Evolutionary conservation across 2,888 invertebrate genomes (phyloP), one percentile per base, ranked within the genome.

Genomic region (Sipunculus nudus): DNA sequence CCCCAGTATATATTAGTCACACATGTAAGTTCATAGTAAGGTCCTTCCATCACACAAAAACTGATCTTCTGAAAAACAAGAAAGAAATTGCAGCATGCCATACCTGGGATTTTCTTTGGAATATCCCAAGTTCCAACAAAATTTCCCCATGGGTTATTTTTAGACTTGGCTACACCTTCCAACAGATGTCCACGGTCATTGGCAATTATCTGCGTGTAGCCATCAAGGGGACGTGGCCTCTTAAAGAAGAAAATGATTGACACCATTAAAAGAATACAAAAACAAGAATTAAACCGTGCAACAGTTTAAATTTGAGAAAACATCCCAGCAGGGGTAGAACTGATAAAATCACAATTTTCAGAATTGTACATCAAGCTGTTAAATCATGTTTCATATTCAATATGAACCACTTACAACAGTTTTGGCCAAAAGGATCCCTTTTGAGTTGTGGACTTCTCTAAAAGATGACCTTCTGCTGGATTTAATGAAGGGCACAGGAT

Each of bases 61-160:
- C 39, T 16, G 10, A 43, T 43, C 8, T 43, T 43, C 16, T 35
- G 35, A 16, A 13, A 16, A 13, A 35, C 10, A 16, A 35, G 8
- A 35, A 10, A 35, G 10, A 16, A 35, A 35, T 13, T 13, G 13
- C 35, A 35, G 8, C 8, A 16, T 35, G 8, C 35, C 13, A 16
- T 8, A 63, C 81, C 81, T 73, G 81, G 80, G 58, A 82, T 75
- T 61, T 75, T 74, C 38, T 70, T 59, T 19, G 82, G 83, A 72
- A 82, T 69, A 49, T 82, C 82, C 77, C 79, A 83, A 21, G 82
- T 82, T 26, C 81, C 81, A n/a, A 82, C 75, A 72, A 75, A 82
- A 19, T 70, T 74, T 19, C 82, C 82, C 80, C 81, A 83, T 53
- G 83, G 82, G 35, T 80, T 80, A 29, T 73, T 68, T 31, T 75